Conservation (phyloP, 2,113 vertebrate species). For the Gnathonemus longibarbis region DNA sequence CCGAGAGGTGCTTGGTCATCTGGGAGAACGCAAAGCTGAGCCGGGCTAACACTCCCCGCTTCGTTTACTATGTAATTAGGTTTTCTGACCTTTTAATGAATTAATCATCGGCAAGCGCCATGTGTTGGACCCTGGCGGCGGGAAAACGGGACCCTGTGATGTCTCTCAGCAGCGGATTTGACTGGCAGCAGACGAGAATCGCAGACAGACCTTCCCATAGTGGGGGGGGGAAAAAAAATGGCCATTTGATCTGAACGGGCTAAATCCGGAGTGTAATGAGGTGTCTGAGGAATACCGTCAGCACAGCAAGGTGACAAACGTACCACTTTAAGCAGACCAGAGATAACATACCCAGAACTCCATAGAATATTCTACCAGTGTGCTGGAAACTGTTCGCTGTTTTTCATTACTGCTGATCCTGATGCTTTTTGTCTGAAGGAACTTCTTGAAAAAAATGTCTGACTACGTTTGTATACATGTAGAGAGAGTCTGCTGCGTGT, state of each 20-base stretch:
- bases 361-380: background rate
- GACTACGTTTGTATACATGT: background rate
- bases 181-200: background rate
- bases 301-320: conserved; percentile 1
- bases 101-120: background rate
- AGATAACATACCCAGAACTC: background rate
- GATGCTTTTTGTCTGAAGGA: background rate
- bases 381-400: background rate
- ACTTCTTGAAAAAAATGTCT: background rate
- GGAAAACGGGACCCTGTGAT: background rate
- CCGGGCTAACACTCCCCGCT: background rate
- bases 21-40: background rate
- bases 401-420: background rate
- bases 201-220: background rate
- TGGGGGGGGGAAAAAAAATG: background rate
- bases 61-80: background rate
- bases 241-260: background rate
- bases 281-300: background rate
- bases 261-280: background rate
- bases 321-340: background rate
- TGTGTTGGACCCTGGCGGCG: background rate
- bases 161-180: background rate
- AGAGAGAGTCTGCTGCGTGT: background rate
- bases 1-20: background rate
- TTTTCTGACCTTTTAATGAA: conserved; percentile 18